phyloP scores from a whole-genome alignment of 2,888 invertebrate genomes.

The Philopedon plagiatum region DNA sequence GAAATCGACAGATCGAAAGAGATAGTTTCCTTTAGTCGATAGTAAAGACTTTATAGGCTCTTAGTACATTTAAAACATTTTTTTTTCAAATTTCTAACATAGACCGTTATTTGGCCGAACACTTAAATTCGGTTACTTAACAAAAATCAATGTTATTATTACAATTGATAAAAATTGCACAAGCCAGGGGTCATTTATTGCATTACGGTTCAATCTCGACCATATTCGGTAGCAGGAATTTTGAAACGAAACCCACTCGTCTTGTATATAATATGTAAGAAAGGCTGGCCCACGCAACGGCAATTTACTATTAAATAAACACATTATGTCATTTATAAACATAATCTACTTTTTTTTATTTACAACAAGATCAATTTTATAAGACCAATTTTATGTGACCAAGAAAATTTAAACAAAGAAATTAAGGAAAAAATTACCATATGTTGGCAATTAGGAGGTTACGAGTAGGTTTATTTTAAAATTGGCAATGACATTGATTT shows the following conservation, averaged over 20 bases:
- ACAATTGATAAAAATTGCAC: slow-evolving; percentile 22
- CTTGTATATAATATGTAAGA: slow-evolving; percentile 8
- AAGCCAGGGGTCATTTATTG: slow-evolving; percentile 9
- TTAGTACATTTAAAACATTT: too few relatives aligned
- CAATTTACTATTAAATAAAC: slow-evolving; percentile 13
- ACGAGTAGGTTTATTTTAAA: slow-evolving; percentile 6
- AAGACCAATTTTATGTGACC: not conserved
- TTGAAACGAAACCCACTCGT: slow-evolving; percentile 52
- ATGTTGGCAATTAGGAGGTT: slow-evolving; percentile 14
- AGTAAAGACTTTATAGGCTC: too few relatives aligned
- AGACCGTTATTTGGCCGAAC: too few relatives aligned
- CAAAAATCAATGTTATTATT: slow-evolving; percentile 25
- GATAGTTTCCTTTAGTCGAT: too few relatives aligned
- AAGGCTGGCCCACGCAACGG: not conserved
- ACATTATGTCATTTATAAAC: slow-evolving; percentile 12
- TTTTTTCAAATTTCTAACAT: too few relatives aligned
- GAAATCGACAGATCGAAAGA: too few relatives aligned
- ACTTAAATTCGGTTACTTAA: not conserved
- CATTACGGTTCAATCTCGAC: slow-evolving; percentile 18
- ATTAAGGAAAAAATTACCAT: slow-evolving; percentile 21
- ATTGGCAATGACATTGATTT: slow-evolving; percentile 31
- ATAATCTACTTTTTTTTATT: not conserved
- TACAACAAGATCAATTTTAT: too few relatives aligned
- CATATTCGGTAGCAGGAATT: slow-evolving; percentile 53
- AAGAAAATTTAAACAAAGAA: slow-evolving; percentile 9